A percentile compares a stretch with the other conserved stretches of the same genome.
Evolutionary conservation across 2,113 vertebrate genomes (phyloP).

Genomic region (Lanius collurio): DNA sequence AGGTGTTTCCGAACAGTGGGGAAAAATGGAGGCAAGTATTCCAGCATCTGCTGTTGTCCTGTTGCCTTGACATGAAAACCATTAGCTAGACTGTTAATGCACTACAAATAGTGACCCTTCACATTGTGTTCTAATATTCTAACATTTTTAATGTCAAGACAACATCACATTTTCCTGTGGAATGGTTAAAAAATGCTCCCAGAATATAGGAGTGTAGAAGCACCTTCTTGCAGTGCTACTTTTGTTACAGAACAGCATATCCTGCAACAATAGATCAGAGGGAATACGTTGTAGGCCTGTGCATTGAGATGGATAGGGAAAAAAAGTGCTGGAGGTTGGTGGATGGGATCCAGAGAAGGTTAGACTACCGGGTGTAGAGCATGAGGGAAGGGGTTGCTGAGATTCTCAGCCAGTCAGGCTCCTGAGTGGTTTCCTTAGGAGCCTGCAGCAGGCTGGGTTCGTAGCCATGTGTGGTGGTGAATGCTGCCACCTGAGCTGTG

Average conservation of each 20-base stretch:
- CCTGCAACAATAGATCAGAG: neutral
- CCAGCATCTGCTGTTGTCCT: neutral
- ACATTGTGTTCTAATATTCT: neutral
- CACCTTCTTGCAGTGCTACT: neutral
- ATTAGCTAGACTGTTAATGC: neutral
- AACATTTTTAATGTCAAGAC: neutral
- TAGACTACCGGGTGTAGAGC: neutral
- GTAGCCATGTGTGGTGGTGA: rapidly evolving
- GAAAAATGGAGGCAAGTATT: conserved; percentile 88
- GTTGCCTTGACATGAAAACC: neutral
- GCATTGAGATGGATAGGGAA: neutral
- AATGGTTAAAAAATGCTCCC: neutral
- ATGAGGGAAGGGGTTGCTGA: neutral
- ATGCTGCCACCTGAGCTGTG: neutral
- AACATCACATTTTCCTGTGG: neutral
- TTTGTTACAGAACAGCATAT: neutral
- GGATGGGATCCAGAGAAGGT: neutral
- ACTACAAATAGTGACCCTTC: neutral
- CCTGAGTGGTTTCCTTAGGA: neutral
- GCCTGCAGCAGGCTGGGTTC: neutral
- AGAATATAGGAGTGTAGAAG: neutral
- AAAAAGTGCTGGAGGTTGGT: neutral
- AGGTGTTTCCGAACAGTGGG: conserved; percentile 93
- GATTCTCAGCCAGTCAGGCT: neutral
- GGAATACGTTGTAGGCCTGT: neutral